phyloP scores from a whole-genome alignment of 1,140 invertebrate genomes.

The Xylocopa sonorina region DNA sequence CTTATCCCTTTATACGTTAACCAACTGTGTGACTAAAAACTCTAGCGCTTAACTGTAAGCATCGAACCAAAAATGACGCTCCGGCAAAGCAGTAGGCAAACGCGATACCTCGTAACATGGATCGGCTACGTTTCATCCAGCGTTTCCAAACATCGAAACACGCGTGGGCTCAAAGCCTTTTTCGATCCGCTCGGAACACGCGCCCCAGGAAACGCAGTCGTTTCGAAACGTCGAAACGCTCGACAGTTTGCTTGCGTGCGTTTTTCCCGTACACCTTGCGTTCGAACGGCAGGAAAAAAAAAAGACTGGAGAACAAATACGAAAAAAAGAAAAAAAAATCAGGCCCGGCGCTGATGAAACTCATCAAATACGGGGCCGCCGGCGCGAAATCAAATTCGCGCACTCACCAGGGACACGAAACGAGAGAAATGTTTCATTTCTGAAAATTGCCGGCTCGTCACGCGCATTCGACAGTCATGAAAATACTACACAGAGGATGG shows the following conservation, averaged over 20 bases:
- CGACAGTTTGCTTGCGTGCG: not conserved
- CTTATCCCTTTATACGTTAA: too few relatives aligned
- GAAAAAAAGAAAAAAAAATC: not conserved
- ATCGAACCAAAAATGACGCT: too few relatives aligned
- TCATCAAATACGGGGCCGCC: not conserved
- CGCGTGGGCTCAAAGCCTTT: not conserved
- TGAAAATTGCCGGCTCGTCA: conserved; percentile 11
- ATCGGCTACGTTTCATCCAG: conserved; percentile 1
- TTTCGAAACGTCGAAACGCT: not conserved
- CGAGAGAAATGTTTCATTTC: conserved; percentile 32
- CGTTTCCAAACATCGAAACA: conserved; percentile 4
- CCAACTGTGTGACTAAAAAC: too few relatives aligned
- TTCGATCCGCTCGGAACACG: not conserved
- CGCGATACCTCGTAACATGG: not conserved
- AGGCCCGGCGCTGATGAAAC: not conserved
- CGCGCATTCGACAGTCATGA: conserved; percentile 6
- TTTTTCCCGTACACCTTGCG: conserved; percentile 17
- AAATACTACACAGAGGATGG: not conserved
- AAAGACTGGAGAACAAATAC: not conserved
- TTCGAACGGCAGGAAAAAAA: not conserved
- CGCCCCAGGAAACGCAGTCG: not conserved
- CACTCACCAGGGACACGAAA: conserved; percentile 22
- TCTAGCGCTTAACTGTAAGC: too few relatives aligned
- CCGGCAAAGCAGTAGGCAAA: too few relatives aligned
- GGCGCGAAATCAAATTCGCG: conserved; percentile 41